Evolutionary conservation across 2,888 invertebrate species (phyloP).

Genomic region (Ommatoiulus sabulosus): DNA sequence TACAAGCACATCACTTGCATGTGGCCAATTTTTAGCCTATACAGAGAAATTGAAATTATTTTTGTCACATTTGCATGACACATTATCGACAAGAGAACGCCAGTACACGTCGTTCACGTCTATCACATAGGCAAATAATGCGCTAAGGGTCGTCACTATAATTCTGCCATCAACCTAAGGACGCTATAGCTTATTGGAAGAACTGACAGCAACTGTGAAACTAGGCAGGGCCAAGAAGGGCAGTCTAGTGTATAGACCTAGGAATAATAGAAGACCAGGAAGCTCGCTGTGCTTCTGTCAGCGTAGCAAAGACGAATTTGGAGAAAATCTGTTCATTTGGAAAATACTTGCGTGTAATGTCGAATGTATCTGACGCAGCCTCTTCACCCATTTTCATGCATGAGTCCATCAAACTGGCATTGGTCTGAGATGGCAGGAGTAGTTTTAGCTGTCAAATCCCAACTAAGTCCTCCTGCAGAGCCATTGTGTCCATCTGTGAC

Average conservation of each 20-base stretch:
- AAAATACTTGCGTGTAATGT: not conserved
- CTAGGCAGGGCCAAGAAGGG: not conserved
- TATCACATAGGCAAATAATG: not conserved
- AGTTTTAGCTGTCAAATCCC: slow-evolving; percentile 45
- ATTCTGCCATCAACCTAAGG: not conserved
- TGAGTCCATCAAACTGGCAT: slow-evolving; percentile 1
- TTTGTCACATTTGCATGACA: not conserved
- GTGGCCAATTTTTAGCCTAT: not conserved
- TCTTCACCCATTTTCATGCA: slow-evolving; percentile 6
- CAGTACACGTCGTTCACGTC: not conserved
- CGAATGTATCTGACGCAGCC: not conserved
- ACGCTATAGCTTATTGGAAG: not conserved
- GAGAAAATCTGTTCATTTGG: not conserved
- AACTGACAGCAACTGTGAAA: not conserved
- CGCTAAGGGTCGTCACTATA: not conserved
- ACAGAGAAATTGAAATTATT: not conserved
- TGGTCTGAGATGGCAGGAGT: not conserved
- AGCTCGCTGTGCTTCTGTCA: not conserved
- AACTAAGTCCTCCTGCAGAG: slow-evolving; percentile 42
- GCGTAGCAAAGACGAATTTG: not conserved
- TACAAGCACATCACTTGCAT: no score
- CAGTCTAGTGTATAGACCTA: not conserved
- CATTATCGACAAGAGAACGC: not conserved
- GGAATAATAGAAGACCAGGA: not conserved
- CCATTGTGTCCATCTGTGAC: slow-evolving; percentile 39